Conservation (phyloP, 2,113 vertebrate species). For the Clupea harengus region DNA sequence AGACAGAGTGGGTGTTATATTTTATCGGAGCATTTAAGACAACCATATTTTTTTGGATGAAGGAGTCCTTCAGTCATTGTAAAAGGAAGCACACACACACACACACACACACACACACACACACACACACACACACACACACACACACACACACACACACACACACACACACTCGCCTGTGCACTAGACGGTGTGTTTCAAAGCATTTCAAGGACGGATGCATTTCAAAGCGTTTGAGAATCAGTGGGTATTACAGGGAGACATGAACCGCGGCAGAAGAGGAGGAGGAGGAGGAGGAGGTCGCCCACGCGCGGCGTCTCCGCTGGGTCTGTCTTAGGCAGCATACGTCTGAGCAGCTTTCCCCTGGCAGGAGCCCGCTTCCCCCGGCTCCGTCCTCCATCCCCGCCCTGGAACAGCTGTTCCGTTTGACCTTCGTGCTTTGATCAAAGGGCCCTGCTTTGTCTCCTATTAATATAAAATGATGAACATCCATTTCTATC, state of each 20-base stretch:
- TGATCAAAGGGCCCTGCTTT: conserved; percentile 65
- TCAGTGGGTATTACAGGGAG: conserved; percentile 1
- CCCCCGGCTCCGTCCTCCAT: conserved; percentile 25
- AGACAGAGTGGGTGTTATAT: too few relatives aligned
- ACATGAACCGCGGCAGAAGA: background rate
- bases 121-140: too few relatives aligned
- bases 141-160: too few relatives aligned
- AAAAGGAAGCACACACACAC: background rate
- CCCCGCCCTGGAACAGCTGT: conserved; percentile 48
- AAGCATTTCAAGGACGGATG: background rate
- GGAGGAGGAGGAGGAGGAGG: background rate
- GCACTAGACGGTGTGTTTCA: background rate
- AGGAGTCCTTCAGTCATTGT: too few relatives aligned
- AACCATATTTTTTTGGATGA: too few relatives aligned
- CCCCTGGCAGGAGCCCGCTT: background rate
- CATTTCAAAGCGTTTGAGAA: background rate
- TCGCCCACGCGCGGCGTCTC: background rate
- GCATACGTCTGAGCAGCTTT: background rate
- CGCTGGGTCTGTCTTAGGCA: background rate
- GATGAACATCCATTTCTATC: conserved; percentile 57
- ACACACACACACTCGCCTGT: background rate
- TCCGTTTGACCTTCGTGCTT: conserved; percentile 61
- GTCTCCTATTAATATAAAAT: conserved; percentile 63
- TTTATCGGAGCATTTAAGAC: too few relatives aligned
- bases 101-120: too few relatives aligned